Percentiles rank a stretch among this genome's conserved stretches.
phyloP scores from a whole-genome alignment of 1,140 invertebrate genomes.

The Arion vulgaris region DNA sequence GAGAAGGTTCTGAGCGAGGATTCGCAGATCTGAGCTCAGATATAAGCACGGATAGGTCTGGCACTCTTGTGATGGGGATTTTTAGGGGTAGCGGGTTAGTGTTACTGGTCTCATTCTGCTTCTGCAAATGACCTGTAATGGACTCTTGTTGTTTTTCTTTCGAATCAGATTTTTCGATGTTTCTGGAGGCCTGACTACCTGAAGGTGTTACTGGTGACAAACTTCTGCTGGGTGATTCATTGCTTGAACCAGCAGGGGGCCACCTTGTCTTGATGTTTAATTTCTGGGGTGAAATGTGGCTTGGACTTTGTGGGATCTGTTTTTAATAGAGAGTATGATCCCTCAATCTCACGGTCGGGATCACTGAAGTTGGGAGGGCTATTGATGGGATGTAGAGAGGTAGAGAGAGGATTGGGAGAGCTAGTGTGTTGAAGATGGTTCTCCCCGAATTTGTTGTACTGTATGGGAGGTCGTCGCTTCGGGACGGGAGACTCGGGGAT shows the following conservation, averaged over 20 bases:
- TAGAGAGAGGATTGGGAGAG: constrained; percentile 22
- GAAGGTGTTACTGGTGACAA: neutral
- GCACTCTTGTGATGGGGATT: neutral
- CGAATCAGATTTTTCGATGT: neutral
- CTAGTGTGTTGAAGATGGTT: neutral
- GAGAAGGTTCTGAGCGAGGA: constrained; percentile 20
- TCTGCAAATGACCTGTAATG: neutral
- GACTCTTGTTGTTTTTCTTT: neutral
- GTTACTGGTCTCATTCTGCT: neutral
- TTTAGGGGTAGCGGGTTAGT: neutral
- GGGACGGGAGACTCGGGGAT: constrained; percentile 31
- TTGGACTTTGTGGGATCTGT: neutral
- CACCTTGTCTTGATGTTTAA: constrained; percentile 20
- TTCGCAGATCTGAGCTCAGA: constrained; percentile 28
- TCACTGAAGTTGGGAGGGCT: neutral
- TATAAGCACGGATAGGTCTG: constrained; percentile 38
- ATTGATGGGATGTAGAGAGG: neutral
- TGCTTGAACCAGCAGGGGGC: constrained; percentile 5
- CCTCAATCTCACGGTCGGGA: neutral
- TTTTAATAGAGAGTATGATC: neutral
- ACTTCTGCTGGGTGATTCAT: neutral
- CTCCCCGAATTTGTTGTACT: neutral
- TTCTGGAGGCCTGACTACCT: neutral
- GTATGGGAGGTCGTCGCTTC: neutral
- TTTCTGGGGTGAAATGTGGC: neutral